These are phyloP conservation scores for Ecliptopera silaceata DNA, from an alignment of 2,888 invertebrate genomes.

Conservation along the genomic window DNA sequence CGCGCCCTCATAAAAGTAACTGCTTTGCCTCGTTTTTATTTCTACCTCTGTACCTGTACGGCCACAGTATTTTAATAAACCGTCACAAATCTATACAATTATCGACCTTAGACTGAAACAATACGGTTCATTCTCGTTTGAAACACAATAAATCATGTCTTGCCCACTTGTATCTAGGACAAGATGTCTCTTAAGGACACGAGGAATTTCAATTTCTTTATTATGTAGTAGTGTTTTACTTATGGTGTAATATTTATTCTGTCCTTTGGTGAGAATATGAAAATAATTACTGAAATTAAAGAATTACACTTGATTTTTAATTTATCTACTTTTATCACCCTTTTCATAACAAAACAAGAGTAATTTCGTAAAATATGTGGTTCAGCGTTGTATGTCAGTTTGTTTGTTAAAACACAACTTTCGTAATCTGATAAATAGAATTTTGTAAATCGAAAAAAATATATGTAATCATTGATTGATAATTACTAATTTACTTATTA, in stretches of 20 bases:
- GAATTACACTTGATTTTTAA: background rate
- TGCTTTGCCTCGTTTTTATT: conserved; percentile 82
- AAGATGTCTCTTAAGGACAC: conserved; percentile 75
- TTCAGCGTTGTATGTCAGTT: too few species aligned
- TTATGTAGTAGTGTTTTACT: conserved; percentile 64
- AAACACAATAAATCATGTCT: conserved; percentile 64
- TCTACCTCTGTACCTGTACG: conserved; percentile 80
- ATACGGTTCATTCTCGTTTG: conserved; percentile 46
- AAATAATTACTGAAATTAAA: conserved; percentile 35
- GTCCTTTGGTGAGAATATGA: conserved; percentile 38
- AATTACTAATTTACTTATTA: too few species aligned
- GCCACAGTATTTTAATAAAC: conserved; percentile 83
- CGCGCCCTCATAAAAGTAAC: conserved; percentile 84
- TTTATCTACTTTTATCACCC: too few species aligned
- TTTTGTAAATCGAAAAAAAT: too few species aligned
- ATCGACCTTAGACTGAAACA: conserved; percentile 40
- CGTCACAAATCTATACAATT: conserved; percentile 45
- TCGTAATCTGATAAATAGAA: too few species aligned
- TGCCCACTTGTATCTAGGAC: conserved; percentile 79
- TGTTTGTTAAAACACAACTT: too few species aligned
- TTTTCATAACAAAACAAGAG: too few species aligned
- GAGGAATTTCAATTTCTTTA: conserved; percentile 81
- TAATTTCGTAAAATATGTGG: too few species aligned
- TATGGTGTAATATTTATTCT: too few species aligned
- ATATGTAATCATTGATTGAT: too few species aligned